Evolutionary conservation across 1,140 invertebrate species (phyloP).

Genomic region (Drosophila ficusphila): DNA sequence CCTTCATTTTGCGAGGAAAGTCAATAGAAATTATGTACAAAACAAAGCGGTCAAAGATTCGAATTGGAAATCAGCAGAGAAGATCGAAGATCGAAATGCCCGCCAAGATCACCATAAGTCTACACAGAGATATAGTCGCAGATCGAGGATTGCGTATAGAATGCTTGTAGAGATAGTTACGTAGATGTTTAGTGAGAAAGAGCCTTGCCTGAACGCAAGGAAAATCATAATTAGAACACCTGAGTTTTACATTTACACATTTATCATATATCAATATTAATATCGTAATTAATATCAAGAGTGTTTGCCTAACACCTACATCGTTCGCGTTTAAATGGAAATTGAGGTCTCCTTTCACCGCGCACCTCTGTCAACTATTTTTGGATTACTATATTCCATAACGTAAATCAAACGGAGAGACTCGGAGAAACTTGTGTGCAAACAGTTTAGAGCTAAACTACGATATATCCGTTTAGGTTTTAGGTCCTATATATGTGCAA

Average conservation of each 20-base stretch:
- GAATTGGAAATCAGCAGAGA: conserved; percentile 40
- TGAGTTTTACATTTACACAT: conserved; percentile 62
- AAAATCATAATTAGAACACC: conserved; percentile 75
- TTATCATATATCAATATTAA: conserved; percentile 18
- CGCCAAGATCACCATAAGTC: neutral
- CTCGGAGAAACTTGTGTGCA: conserved; percentile 39
- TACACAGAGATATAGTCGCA: conserved; percentile 11
- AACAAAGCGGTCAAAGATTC: conserved; percentile 55
- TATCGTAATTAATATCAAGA: conserved; percentile 33
- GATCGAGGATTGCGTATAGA: conserved; percentile 28
- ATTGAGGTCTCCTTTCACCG: conserved; percentile 23
- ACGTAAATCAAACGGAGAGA: conserved; percentile 14
- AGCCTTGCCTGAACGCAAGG: conserved; percentile 39
- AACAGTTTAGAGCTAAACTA: conserved; percentile 37
- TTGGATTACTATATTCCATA: conserved; percentile 13
- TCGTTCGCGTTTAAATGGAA: conserved; percentile 27
- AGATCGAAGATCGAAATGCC: conserved; percentile 11
- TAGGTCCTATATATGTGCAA: conserved; percentile 31
- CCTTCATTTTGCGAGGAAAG: conserved; percentile 59
- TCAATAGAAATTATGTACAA: conserved; percentile 66
- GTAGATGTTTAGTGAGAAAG: conserved; percentile 30
- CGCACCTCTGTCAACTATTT: conserved; percentile 26
- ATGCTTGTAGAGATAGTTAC: conserved; percentile 37
- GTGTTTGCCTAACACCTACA: conserved; percentile 16
- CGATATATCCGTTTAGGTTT: conserved; percentile 25